phyloP scores from a whole-genome alignment of 2,797 vertebrate genomes.

The Xenopus petersii region DNA sequence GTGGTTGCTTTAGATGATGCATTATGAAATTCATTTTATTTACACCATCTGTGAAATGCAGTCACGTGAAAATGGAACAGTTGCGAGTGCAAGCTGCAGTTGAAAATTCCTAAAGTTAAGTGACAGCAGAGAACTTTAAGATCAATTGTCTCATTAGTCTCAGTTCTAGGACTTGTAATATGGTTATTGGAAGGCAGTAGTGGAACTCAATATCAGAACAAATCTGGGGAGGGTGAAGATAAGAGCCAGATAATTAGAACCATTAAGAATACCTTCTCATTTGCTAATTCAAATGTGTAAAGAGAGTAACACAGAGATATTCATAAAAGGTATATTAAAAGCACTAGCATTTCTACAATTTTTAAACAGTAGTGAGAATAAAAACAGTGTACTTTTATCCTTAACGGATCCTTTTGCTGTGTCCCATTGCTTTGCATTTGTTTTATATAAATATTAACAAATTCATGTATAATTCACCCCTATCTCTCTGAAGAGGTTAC shows the following conservation, averaged over 20 bases:
- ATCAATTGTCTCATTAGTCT: constrained; percentile 34
- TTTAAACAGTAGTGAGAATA: not conserved
- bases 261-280: constrained; percentile 5
- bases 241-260: constrained; percentile 12
- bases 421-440: too few species aligned
- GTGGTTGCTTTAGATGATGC: too few species aligned
- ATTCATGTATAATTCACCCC: too few species aligned
- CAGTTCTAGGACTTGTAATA: not conserved
- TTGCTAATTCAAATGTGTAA: constrained; percentile 7
- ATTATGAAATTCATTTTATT: not conserved
- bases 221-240: not conserved
- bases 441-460: too few species aligned
- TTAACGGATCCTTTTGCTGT: too few species aligned
- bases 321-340: constrained; percentile 1
- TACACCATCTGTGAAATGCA: not conserved
- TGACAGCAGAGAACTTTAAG: constrained; percentile 30
- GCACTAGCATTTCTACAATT: not conserved
- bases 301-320: not conserved
- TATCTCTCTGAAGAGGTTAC: too few species aligned
- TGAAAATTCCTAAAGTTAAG: constrained; percentile 5
- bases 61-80: constrained; percentile 3
- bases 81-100: not conserved
- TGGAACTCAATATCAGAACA: constrained; percentile 20
- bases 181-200: constrained; percentile 16
- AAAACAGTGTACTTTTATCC: too few species aligned